A percentile compares a stretch with the other conserved stretches of the same genome.
Conservation (phyloP, 2,888 invertebrate genomes). For the Mesoligia furuncula region DNA sequence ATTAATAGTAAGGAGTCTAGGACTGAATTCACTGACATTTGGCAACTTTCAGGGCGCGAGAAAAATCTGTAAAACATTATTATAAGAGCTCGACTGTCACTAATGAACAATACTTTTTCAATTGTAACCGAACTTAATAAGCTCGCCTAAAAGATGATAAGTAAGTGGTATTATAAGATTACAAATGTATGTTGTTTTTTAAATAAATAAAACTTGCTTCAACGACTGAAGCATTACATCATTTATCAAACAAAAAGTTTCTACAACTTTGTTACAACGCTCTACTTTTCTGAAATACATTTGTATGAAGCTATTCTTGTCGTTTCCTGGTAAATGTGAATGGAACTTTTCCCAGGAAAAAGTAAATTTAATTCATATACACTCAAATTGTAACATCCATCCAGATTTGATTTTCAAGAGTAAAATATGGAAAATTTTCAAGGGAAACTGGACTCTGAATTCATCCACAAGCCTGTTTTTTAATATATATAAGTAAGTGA, state of each 20-base stretch:
- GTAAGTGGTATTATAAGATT: neutral
- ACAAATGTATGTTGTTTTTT: neutral
- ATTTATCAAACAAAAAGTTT: conserved; percentile 35
- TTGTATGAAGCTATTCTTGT: conserved; percentile 24
- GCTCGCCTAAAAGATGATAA: neutral
- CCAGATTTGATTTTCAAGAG: conserved; percentile 4
- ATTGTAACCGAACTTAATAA: neutral
- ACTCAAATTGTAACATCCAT: neutral
- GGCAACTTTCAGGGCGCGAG: neutral
- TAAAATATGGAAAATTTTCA: neutral
- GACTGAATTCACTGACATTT: neutral
- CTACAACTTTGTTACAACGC: conserved; percentile 21
- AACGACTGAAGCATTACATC: conserved; percentile 19
- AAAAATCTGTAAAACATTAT: neutral
- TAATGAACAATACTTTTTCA: neutral
- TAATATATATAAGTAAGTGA: conserved; percentile 18
- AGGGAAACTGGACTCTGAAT: neutral
- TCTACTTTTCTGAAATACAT: conserved; percentile 41
- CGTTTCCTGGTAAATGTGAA: conserved; percentile 26
- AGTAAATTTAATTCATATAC: neutral
- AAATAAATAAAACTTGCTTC: conserved; percentile 13
- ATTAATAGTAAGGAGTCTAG: neutral
- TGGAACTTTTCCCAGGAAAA: conserved; percentile 20
- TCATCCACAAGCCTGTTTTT: conserved; percentile 5
- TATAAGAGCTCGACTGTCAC: too few relatives aligned